These are phyloP conservation scores for Helogale parvula DNA, from an alignment of 2,113 vertebrate genomes.

Conservation along the genomic window DNA sequence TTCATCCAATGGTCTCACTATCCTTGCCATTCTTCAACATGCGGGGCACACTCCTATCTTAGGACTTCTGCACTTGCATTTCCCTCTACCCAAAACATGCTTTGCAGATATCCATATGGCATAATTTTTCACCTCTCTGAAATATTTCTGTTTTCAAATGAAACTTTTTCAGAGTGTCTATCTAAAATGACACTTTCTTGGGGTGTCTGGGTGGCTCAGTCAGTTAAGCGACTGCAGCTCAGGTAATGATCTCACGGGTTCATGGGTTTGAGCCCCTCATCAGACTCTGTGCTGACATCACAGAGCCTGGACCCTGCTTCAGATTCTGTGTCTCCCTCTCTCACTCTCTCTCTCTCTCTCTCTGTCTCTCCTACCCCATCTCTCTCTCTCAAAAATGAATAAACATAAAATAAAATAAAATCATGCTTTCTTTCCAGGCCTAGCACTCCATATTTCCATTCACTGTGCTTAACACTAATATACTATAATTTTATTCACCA, in stretches of 20 bases:
- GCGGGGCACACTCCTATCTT: fast-evolving
- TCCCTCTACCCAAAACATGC: background rate
- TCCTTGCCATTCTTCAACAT: background rate
- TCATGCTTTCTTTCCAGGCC: too few relatives aligned
- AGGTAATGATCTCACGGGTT: too few relatives aligned
- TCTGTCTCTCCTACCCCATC: too few relatives aligned
- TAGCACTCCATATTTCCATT: background rate
- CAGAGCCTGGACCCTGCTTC: too few relatives aligned
- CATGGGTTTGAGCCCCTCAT: too few relatives aligned
- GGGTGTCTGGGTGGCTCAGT: too few relatives aligned
- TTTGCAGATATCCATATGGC: background rate
- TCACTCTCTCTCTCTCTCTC: too few relatives aligned
- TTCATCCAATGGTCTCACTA: background rate
- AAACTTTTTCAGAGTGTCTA: background rate
- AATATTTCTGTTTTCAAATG: background rate
- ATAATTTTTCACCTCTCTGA: background rate
- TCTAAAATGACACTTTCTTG: background rate
- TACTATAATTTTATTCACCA: background rate
- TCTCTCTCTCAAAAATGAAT: too few relatives aligned
- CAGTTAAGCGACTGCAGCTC: too few relatives aligned
- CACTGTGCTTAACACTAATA: background rate
- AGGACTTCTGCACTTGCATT: background rate
- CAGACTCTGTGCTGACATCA: too few relatives aligned
- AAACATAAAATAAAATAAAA: background rate
- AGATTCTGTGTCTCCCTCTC: too few relatives aligned